Evolutionary conservation across 2,888 invertebrate genomes (phyloP).

Genomic region (Scaeva pyrastri): DNA sequence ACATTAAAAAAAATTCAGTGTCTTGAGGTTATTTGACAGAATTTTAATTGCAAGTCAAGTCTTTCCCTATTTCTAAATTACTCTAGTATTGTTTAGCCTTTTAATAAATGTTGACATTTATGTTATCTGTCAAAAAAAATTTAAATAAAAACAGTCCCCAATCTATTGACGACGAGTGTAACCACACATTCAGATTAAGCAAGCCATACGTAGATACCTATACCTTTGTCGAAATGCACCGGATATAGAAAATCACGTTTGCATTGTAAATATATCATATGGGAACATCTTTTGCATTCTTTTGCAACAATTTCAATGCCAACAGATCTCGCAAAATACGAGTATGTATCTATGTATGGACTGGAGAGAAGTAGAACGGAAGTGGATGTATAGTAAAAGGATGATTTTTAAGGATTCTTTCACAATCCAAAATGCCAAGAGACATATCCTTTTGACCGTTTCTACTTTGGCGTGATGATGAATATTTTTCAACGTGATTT

Average conservation of each 20-base stretch:
- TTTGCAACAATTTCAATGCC: slow-evolving; percentile 3
- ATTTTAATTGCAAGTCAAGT: no score
- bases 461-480: slow-evolving; percentile 49
- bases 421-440: slow-evolving; percentile 51
- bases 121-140: no score
- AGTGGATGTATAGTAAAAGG: slow-evolving; percentile 13
- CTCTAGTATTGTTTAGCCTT: no score
- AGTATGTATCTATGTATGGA: not conserved
- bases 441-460: slow-evolving; percentile 60
- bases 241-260: slow-evolving; percentile 77
- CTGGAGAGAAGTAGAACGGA: not conserved
- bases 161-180: not conserved
- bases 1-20: no score
- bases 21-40: no score
- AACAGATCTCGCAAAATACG: not conserved
- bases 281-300: slow-evolving; percentile 70
- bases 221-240: slow-evolving; percentile 48
- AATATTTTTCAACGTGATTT: slow-evolving; percentile 7
- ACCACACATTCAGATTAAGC: not conserved
- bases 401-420: slow-evolving; percentile 46
- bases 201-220: no score
- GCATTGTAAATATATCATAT: slow-evolving; percentile 78
- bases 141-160: not conserved
- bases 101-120: no score
- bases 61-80: no score